Conservation (phyloP, 2,888 invertebrate species). For the Chaitophorus viminalis region DNA sequence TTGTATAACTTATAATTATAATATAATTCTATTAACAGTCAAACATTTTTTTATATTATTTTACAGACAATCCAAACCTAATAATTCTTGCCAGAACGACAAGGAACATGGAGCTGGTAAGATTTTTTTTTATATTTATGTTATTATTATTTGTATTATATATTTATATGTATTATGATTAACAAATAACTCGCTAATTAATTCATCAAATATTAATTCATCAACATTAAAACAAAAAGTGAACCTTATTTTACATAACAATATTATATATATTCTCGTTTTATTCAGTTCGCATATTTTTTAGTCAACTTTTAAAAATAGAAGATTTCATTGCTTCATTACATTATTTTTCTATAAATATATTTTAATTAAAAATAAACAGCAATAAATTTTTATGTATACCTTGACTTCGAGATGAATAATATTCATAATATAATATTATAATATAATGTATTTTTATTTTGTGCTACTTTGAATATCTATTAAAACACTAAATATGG, state of each 20-base stretch:
- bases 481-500: neutral
- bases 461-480: neutral
- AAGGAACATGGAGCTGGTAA: conserved; percentile 35
- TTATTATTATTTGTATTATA: no score
- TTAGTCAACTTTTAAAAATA: conserved; percentile 24
- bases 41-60: neutral
- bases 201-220: no score
- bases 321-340: neutral
- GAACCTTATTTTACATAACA: conserved; percentile 21
- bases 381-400: neutral
- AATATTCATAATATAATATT: no score
- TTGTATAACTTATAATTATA: neutral
- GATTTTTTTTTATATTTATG: conserved; percentile 13
- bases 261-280: neutral
- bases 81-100: neutral
- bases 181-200: neutral
- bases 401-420: neutral
- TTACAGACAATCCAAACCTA: conserved; percentile 34
- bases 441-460: no score
- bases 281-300: neutral
- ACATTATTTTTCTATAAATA: conserved; percentile 23
- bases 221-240: neutral
- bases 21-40: neutral
- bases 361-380: conserved; percentile 23
- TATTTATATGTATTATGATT: neutral